Conservation (phyloP, 2,113 vertebrate genomes). For the Ploceus nigricollis region DNA sequence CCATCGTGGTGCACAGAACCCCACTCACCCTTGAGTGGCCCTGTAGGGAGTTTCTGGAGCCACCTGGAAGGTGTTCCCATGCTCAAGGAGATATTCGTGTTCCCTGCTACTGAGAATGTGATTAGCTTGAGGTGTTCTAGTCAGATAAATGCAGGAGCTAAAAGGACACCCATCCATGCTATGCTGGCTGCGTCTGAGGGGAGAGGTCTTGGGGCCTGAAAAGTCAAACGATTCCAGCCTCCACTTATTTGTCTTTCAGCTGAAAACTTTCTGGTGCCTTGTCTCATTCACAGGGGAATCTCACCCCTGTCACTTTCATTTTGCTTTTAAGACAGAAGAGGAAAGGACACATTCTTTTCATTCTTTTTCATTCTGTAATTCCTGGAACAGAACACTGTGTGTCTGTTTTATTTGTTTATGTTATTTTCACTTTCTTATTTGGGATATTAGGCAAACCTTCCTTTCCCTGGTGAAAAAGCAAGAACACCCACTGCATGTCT, state of each 20-base stretch:
- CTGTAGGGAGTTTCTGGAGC: not conserved
- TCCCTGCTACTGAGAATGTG: not conserved
- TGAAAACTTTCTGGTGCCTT: not conserved
- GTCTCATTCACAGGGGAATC: not conserved
- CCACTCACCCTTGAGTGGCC: fast-evolving
- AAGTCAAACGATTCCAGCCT: not conserved
- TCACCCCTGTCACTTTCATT: not conserved
- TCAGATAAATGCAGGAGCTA: not conserved
- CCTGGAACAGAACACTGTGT: not conserved
- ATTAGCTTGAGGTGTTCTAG: not conserved
- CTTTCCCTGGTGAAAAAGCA: not conserved
- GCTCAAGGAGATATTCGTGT: not conserved
- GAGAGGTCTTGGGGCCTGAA: not conserved
- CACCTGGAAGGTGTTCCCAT: not conserved
- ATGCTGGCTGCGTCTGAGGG: not conserved
- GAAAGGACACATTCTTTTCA: not conserved
- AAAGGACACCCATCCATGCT: not conserved
- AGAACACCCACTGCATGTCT: not conserved
- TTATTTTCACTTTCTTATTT: not conserved
- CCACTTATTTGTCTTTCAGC: not conserved
- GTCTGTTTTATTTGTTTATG: not conserved
- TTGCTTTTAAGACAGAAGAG: not conserved
- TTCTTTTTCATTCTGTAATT: not conserved
- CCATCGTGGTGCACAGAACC: fast-evolving
- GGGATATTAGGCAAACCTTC: not conserved